A percentile compares a stretch with the other conserved stretches of the same genome.
These are phyloP conservation scores for Trissolcus basalis DNA, from an alignment of 1,140 invertebrate species.

Conservation along the genomic window DNA sequence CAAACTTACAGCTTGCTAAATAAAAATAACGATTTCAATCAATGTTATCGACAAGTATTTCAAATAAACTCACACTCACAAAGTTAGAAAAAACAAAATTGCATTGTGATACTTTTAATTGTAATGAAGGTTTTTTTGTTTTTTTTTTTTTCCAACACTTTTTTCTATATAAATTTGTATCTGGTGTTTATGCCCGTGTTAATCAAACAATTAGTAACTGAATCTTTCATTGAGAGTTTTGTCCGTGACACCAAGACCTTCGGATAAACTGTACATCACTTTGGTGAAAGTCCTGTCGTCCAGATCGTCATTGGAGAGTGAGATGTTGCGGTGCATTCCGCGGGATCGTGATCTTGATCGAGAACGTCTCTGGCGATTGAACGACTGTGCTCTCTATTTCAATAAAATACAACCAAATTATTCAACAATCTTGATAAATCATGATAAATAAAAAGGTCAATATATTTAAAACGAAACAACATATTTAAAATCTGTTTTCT, in stretches of 20 bases:
- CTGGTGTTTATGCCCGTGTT: neutral
- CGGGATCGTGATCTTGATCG: slow-evolving; percentile 69
- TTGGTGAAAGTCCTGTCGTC: slow-evolving; percentile 72
- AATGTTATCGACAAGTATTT: no score
- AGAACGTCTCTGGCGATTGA: slow-evolving; percentile 62
- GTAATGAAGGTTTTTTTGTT: neutral
- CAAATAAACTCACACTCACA: no score
- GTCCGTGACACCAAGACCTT: slow-evolving; percentile 68
- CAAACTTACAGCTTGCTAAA: neutral
- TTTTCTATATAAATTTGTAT: neutral
- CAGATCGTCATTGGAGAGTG: slow-evolving; percentile 44
- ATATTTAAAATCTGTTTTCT: no score
- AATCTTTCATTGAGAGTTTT: slow-evolving; percentile 75
- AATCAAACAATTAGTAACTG: slow-evolving; percentile 29
- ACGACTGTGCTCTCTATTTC: slow-evolving; percentile 46
- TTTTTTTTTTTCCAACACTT: neutral
- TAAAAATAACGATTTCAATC: neutral
- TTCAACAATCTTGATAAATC: no score
- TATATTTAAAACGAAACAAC: no score
- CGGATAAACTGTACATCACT: slow-evolving; percentile 70
- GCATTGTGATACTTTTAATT: neutral
- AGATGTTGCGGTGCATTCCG: slow-evolving; percentile 32
- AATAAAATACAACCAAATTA: no score
- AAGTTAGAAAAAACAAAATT: neutral
- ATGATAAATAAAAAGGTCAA: no score